Base-by-base conservation (phyloP, 2,888 invertebrate species). In the Thera britannica region DNA sequence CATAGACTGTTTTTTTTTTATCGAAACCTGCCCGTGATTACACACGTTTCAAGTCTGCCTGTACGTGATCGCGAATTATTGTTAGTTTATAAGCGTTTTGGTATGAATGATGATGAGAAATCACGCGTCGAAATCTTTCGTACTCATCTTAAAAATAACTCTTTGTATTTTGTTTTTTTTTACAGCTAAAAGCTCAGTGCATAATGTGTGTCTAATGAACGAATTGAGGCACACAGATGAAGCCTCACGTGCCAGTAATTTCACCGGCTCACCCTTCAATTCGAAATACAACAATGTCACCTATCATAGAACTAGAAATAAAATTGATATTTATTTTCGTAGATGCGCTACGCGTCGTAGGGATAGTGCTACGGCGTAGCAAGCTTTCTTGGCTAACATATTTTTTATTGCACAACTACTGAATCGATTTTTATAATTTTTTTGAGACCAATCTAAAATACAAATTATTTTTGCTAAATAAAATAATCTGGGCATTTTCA, bases 1-100 rank as follows among this genome's bases (percentile, higher is more conserved):
- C 79, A 79, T 78, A 77, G 75, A 76, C 78, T 55, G 58, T 69
- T 81, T 76, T 78, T 84, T 84, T 82, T 84, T 83, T 84, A 73
- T 72, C 73, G 68, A 69, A 68, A 66, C 69, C 63, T 65, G 65
- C 67, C 57, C 59, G 67, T 75, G 79, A 80, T 79, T 82, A 70
- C 75, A 75, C 75, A 75, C 75, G 73, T 75, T 72, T 72, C 61
- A 63, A 62, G 65, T 41, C 41, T 58, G 66, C 62, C 57, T 66
- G 73, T 70, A 67, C 73, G 73, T 73, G 75, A 67, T 70, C 64
- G 71, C 61, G 71, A 75, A 73, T 69, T 71, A 71, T 61, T 56
- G 54, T 55, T 49, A 62, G 63, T 70, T 65, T 68, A 52, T 67
- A 46, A 66, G 34, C 9, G 48, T 34, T 52, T 52, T 65, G 57